phyloP scores from a whole-genome alignment of 2,113 vertebrate genomes.

The Ranitomeya imitator region DNA sequence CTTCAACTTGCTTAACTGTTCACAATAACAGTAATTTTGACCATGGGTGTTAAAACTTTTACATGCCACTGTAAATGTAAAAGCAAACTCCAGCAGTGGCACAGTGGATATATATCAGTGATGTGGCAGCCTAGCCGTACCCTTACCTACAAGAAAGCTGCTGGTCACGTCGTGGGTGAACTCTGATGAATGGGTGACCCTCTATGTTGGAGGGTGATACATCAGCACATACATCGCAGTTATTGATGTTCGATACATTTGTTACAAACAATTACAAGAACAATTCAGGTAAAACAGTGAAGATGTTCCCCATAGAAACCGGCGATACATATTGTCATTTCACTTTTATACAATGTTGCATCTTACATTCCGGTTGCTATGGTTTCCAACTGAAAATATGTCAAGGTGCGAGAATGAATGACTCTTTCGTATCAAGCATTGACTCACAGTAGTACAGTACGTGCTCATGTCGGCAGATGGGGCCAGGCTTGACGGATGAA shows the following conservation, averaged over 20 bases:
- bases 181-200: background rate
- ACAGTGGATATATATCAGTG: too few relatives aligned
- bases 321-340: background rate
- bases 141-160: too few relatives aligned
- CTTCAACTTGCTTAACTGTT: too few relatives aligned
- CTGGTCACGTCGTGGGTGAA: too few relatives aligned
- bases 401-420: background rate
- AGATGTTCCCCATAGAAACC: background rate
- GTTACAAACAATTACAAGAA: background rate
- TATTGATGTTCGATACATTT: background rate
- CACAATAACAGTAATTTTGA: too few relatives aligned
- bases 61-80: too few relatives aligned
- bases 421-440: too few relatives aligned
- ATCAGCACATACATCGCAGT: background rate
- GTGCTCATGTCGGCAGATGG: background rate
- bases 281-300: background rate
- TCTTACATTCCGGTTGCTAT: background rate
- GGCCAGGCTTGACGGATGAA: background rate
- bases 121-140: too few relatives aligned
- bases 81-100: too few relatives aligned
- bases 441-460: background rate
- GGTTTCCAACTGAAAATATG: background rate
- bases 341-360: background rate
- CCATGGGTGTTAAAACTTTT: too few relatives aligned
- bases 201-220: background rate